Evolutionary conservation across 2,797 vertebrate genomes (phyloP).

Genomic region (Enteromius treurensis): DNA sequence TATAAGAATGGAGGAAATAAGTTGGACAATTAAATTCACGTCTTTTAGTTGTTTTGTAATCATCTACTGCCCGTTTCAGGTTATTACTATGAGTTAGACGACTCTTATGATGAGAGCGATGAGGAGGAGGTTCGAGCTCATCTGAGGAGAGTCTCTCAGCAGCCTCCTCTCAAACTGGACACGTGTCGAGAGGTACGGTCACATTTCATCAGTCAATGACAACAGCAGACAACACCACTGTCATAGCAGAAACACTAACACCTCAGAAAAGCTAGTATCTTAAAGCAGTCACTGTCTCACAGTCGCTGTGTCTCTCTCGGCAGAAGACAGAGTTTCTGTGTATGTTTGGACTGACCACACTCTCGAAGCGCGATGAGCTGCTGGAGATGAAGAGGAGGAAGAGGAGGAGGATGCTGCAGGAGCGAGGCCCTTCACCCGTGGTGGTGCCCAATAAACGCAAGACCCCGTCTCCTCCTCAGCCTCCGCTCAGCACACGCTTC

Average conservation of each 20-base stretch:
- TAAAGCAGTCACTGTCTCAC: not conserved
- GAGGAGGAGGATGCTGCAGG: slow-evolving; percentile 90
- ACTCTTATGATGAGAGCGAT: slow-evolving; percentile 87
- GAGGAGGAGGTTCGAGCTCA: slow-evolving; percentile 96
- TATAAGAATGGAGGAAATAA: not conserved
- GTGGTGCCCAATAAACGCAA: slow-evolving; percentile 83
- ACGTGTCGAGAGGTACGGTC: slow-evolving; percentile 87
- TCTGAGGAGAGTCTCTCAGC: slow-evolving; percentile 91
- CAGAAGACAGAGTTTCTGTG: slow-evolving; percentile 95
- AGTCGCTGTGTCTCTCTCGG: slow-evolving; percentile 76
- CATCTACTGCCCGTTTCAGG: slow-evolving; percentile 73
- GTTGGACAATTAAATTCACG: not conserved
- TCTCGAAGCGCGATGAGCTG: slow-evolving; percentile 86
- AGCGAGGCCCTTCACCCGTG: slow-evolving; percentile 89
- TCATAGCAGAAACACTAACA: not conserved
- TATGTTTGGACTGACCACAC: slow-evolving; percentile 89
- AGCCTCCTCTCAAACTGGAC: slow-evolving; percentile 94
- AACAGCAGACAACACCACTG: not conserved
- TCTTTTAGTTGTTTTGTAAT: slow-evolving; percentile 15
- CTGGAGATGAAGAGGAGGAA: slow-evolving; percentile 91
- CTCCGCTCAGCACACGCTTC: slow-evolving; percentile 88
- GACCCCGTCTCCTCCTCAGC: slow-evolving; percentile 73
- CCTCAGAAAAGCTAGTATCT: not conserved
- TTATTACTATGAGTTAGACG: slow-evolving; percentile 91
- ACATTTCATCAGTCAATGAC: not conserved